Evolutionary conservation across 2,113 vertebrate genomes (phyloP).

Genomic region (Sakesphorus luctuosus): DNA sequence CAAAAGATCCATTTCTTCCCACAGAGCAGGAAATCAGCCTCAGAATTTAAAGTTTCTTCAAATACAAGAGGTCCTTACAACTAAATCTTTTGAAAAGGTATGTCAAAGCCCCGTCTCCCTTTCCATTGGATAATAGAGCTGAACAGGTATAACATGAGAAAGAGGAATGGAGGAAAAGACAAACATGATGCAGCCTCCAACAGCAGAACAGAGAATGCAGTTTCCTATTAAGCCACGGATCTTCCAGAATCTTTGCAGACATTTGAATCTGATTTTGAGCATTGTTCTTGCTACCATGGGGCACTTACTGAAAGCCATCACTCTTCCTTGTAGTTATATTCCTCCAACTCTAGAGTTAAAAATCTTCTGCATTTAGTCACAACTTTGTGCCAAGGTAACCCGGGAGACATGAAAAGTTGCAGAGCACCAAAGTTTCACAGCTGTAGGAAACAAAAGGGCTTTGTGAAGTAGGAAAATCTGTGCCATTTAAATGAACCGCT

Average conservation of each 20-base stretch:
- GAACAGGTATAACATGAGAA: background rate
- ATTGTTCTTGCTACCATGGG: background rate
- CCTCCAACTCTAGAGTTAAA: background rate
- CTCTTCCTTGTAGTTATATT: background rate
- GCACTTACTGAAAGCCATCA: background rate
- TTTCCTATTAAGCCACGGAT: background rate
- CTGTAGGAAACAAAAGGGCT: conserved; percentile 37
- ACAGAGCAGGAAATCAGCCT: background rate
- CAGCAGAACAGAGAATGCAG: background rate
- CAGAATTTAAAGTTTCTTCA: background rate
- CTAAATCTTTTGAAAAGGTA: background rate
- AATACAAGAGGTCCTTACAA: background rate
- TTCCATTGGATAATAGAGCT: background rate
- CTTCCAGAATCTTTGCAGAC: background rate
- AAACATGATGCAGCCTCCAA: background rate
- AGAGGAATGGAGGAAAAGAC: background rate
- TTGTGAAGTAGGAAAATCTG: conserved; percentile 33
- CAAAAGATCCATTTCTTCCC: background rate
- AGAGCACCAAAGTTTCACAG: background rate
- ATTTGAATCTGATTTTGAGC: background rate
- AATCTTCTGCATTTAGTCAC: conserved; percentile 2
- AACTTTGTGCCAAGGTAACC: conserved; percentile 45
- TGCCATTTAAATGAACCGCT: background rate
- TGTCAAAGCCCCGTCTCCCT: background rate
- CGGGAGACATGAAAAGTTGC: conserved; percentile 17